phyloP scores from a whole-genome alignment of 2,113 vertebrate genomes.

The Lathamus discolor region DNA sequence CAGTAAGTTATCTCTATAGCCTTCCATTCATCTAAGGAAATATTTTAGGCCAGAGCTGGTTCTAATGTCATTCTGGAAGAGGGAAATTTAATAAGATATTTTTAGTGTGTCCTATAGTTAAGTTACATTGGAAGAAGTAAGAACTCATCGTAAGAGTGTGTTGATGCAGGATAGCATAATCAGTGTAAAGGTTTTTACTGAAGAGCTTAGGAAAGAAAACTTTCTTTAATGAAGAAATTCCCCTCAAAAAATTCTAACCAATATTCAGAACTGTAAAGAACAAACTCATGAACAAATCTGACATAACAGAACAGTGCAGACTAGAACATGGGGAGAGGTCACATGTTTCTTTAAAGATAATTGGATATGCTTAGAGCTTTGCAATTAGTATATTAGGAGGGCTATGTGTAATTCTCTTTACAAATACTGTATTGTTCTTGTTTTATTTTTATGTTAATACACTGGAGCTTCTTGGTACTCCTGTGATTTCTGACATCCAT shows the following conservation, averaged over 20 bases:
- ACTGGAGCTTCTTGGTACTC: neutral
- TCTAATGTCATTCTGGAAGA: neutral
- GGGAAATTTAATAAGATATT: neutral
- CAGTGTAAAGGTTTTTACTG: neutral
- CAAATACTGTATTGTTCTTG: neutral
- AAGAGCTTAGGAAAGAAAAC: neutral
- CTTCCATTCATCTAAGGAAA: neutral
- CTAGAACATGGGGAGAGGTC: neutral
- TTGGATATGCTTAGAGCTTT: neutral
- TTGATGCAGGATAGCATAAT: neutral
- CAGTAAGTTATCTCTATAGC: neutral
- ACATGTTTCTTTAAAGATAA: neutral
- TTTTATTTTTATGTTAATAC: neutral
- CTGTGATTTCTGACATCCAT: neutral
- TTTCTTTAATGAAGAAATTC: neutral
- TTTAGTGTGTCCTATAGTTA: neutral
- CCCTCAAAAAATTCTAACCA: fast-evolving
- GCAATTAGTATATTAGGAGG: neutral
- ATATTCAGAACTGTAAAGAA: neutral
- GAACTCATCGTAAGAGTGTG: neutral
- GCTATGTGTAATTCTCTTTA: neutral
- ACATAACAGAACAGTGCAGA: neutral
- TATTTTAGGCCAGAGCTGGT: neutral
- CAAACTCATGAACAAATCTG: neutral
- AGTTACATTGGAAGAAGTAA: neutral